Conservation (phyloP, 2,797 vertebrate genomes). For the Cynopterus sphinx region DNA sequence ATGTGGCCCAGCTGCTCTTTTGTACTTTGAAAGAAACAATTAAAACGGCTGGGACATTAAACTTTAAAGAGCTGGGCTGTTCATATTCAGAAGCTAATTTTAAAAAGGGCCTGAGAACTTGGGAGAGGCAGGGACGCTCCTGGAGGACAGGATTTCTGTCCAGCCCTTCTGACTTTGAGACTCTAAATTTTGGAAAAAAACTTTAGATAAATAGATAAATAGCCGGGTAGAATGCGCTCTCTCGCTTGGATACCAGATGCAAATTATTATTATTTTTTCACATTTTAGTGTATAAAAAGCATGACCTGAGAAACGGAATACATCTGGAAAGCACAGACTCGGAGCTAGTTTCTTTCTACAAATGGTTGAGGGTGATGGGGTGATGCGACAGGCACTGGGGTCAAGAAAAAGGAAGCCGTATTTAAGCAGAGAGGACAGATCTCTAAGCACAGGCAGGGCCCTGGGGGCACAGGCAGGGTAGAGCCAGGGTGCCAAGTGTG, state of each 20-base stretch:
- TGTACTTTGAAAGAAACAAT: constrained; percentile 79
- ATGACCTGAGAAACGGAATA: not conserved
- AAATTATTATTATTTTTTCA: not conserved
- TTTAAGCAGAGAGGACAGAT: not conserved
- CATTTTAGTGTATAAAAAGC: not conserved
- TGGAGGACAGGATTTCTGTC: not conserved
- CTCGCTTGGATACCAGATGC: not conserved
- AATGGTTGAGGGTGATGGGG: not conserved
- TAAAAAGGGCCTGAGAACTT: constrained; percentile 55
- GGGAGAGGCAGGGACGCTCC: not conserved
- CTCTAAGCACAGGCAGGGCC: not conserved
- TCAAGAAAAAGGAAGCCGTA: not conserved
- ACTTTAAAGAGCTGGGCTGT: constrained; percentile 75
- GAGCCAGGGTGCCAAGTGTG: not conserved
- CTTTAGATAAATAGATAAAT: not conserved
- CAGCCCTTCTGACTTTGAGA: not conserved
- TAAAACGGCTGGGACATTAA: constrained; percentile 77
- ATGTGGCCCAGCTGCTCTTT: constrained; percentile 72
- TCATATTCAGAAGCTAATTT: constrained; percentile 71
- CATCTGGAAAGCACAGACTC: not conserved
- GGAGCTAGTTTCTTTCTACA: not conserved
- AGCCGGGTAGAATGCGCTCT: not conserved
- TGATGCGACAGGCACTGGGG: not conserved
- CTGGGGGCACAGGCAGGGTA: not conserved
- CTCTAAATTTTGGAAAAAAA: not conserved